Percentiles rank a stretch among this genome's conserved stretches.
Evolutionary conservation across 2,888 invertebrate genomes (phyloP).

Genomic region (Malacosoma neustria): DNA sequence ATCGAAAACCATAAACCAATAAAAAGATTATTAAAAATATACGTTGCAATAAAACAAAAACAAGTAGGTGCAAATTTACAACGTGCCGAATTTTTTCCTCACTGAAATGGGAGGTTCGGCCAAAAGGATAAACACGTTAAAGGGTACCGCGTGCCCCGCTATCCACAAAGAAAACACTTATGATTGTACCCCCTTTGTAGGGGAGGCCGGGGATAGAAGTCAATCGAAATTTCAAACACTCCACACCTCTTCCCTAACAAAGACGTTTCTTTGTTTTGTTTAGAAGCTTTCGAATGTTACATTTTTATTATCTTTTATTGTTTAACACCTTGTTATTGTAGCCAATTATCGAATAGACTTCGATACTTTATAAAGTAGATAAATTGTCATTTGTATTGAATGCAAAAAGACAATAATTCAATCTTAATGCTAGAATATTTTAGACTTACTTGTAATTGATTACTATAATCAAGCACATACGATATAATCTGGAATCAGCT

Average conservation of each 20-base stretch:
- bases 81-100: background rate
- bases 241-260: conserved; percentile 11
- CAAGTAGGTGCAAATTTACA: background rate
- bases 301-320: too few relatives aligned
- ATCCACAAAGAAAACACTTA: conserved; percentile 72
- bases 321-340: too few relatives aligned
- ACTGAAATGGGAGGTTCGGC: conserved; percentile 39
- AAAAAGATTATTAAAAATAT: background rate
- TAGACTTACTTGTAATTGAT: too few relatives aligned
- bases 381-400: too few relatives aligned
- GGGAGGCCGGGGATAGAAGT: conserved; percentile 36
- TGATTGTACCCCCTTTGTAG: conserved; percentile 30
- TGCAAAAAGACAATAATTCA: too few relatives aligned
- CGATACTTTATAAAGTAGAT: too few relatives aligned
- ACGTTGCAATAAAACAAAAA: background rate
- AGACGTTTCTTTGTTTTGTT: conserved; percentile 10
- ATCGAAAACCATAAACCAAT: background rate
- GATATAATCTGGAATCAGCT: too few relatives aligned
- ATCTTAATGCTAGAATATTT: too few relatives aligned
- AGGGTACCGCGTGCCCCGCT: conserved; percentile 49
- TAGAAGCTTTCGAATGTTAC: conserved; percentile 5
- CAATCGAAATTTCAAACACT: conserved; percentile 57
- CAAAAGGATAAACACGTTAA: conserved; percentile 68
- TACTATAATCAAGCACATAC: too few relatives aligned
- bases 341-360: too few relatives aligned